Base-by-base conservation (phyloP, 2,113 vertebrate species). In the Ptyas mucosa region DNA sequence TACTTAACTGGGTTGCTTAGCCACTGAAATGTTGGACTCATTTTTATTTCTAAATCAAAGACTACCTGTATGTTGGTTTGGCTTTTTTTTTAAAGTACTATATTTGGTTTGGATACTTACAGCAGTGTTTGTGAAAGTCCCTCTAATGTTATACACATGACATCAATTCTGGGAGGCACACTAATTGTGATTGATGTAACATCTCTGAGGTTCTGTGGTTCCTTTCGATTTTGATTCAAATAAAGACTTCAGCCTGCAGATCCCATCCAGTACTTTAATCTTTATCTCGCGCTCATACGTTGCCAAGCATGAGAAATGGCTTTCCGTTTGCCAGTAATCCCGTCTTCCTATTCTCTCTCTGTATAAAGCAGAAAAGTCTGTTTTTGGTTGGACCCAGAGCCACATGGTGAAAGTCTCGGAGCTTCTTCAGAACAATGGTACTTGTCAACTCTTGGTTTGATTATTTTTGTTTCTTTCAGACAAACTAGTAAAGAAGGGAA, bases 401-500 rank as follows among this genome's bases (percentile, higher is more conserved):
- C 18, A 14, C 51, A 23, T 61, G 20, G 8, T 39, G 0, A 29
- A 52, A n/a, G 2, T 6, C 87, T 34, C 43, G 26, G 34, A 58
- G 20, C 26, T 89, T 55, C 69, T 81, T 39, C 15, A 81, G 18
- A 39, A 21, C 34, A 39, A 20, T 39, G n/a, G 69, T 81, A 39
- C 69, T 81, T 81, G 3, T 18, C 12, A 20, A n/a, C 5, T 34
- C 24, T 81, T 21, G 15, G 15, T 39, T 81, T 81, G 34, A 81
- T 39, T 39, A 89, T 64, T 75, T 29, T 86, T 96, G 94, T 93
- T 89, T 90, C 54, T 96, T 94, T 51, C 96, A 97, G 98, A 98
- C 18, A 99, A 98, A 96, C 94, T 97, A 1, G 98, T 98, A 92
- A 99, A 98, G 95, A 99, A 98, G 93, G 98, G 98, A 14, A 99